A percentile compares a stretch with the other conserved stretches of the same genome.
phyloP scores from a whole-genome alignment of 1,140 invertebrate genomes.

The Plutomurus gul region DNA sequence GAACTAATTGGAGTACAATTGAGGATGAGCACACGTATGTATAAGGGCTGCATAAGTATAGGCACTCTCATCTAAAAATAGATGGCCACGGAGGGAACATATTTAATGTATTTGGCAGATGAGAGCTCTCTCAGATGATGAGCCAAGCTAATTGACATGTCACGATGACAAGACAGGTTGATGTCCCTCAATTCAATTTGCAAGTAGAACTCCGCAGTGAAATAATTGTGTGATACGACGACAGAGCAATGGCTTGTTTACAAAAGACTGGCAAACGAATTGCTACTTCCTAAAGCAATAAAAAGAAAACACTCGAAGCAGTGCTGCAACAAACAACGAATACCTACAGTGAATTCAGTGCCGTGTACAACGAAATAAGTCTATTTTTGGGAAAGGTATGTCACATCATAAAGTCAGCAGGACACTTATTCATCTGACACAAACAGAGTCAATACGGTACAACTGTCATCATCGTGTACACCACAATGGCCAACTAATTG shows the following conservation, averaged over 20 bases:
- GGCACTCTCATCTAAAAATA: no score
- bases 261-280: not conserved
- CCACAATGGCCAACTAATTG: not conserved
- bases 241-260: no score
- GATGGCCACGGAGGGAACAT: not conserved
- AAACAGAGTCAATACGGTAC: no score
- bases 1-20: no score
- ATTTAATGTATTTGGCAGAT: not conserved
- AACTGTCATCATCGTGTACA: not conserved
- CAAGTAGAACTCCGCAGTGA: not conserved
- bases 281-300: slow-evolving; percentile 5
- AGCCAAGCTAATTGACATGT: slow-evolving; percentile 1
- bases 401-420: no score
- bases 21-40: not conserved
- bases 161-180: not conserved
- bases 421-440: no score
- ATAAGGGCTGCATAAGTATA: no score
- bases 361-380: not conserved
- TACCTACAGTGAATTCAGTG: not conserved
- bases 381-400: no score
- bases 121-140: no score
- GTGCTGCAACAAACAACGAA: not conserved
- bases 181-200: not conserved
- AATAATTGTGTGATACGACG: no score
- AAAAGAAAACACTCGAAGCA: not conserved